These are phyloP conservation scores for Poeciliopsis turneri DNA, from an alignment of 2,797 vertebrate genomes.

Conservation along the genomic window DNA sequence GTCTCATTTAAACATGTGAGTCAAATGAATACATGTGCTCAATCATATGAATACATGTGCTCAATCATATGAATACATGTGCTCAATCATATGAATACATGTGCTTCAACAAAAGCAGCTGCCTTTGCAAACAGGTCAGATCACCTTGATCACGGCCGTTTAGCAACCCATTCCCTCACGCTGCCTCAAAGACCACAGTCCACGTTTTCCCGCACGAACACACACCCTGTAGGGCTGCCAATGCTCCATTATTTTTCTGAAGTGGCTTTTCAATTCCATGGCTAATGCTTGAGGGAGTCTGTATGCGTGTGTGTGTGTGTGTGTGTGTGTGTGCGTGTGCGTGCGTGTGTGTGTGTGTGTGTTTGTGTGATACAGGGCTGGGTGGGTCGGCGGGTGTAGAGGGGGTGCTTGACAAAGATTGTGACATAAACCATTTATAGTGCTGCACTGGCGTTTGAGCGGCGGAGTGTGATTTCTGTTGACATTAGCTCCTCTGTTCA, in stretches of 20 bases:
- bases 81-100: not conserved
- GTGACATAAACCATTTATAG: constrained; percentile 72
- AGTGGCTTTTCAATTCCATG: constrained; percentile 69
- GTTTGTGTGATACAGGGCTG: constrained; percentile 22
- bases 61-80: too few relatives aligned
- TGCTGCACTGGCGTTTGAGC: constrained; percentile 36
- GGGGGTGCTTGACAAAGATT: constrained; percentile 55
- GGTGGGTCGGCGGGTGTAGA: not conserved
- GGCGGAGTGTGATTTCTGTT: constrained; percentile 23
- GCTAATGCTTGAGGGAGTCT: constrained; percentile 45
- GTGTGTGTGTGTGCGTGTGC: constrained; percentile 11
- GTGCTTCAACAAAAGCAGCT: not conserved
- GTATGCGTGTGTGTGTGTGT: not conserved
- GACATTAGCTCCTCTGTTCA: constrained; percentile 45
- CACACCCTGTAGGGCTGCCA: constrained; percentile 47
- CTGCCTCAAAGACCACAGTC: constrained; percentile 6
- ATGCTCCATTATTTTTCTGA: constrained; percentile 65
- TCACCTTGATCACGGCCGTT: constrained; percentile 35
- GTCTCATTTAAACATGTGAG: not conserved
- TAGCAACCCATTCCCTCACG: constrained; percentile 22
- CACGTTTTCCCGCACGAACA: constrained; percentile 6
- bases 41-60: too few relatives aligned
- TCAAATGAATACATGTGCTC: too few relatives aligned
- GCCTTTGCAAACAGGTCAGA: constrained; percentile 45
- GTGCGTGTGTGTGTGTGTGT: constrained; percentile 10